Percentiles rank a stretch among this genome's conserved stretches.
Conservation (phyloP, 2,888 invertebrate genomes). For the Dendrolimus pini region DNA sequence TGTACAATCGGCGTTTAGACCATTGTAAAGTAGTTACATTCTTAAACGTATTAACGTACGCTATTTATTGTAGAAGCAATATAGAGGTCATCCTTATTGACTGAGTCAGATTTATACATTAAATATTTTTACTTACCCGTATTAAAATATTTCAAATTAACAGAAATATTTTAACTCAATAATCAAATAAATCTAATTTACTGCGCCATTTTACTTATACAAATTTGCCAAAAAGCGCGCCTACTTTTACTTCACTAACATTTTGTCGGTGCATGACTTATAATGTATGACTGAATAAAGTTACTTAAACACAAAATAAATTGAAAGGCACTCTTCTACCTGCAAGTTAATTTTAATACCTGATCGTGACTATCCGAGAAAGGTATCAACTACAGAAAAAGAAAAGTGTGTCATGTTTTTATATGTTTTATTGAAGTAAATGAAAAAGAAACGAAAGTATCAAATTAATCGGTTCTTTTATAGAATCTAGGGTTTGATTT, state of each 20-base stretch:
- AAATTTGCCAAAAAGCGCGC: neutral
- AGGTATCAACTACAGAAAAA: conserved; percentile 74
- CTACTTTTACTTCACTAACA: neutral
- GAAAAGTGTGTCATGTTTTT: conserved; percentile 44
- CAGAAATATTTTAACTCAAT: too few relatives aligned
- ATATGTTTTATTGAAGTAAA: conserved; percentile 1
- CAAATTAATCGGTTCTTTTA: too few relatives aligned
- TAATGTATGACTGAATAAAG: neutral
- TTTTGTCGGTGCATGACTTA: neutral
- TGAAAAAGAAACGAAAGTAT: neutral
- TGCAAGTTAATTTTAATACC: conserved; percentile 55
- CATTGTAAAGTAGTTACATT: too few relatives aligned
- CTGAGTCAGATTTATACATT: too few relatives aligned
- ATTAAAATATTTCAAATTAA: too few relatives aligned
- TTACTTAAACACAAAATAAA: conserved; percentile 24
- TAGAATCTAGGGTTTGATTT: too few relatives aligned
- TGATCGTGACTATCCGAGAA: conserved; percentile 75
- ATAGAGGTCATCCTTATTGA: too few relatives aligned
- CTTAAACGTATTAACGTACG: too few relatives aligned
- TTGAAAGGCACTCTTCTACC: conserved; percentile 52
- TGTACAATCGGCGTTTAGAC: too few relatives aligned
- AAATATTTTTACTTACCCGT: too few relatives aligned
- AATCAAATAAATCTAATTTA: too few relatives aligned
- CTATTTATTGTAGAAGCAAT: too few relatives aligned
- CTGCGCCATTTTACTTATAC: neutral